Evolutionary conservation across 2,888 invertebrate species (phyloP).

Genomic region (Drosophila parthenogenetica): DNA sequence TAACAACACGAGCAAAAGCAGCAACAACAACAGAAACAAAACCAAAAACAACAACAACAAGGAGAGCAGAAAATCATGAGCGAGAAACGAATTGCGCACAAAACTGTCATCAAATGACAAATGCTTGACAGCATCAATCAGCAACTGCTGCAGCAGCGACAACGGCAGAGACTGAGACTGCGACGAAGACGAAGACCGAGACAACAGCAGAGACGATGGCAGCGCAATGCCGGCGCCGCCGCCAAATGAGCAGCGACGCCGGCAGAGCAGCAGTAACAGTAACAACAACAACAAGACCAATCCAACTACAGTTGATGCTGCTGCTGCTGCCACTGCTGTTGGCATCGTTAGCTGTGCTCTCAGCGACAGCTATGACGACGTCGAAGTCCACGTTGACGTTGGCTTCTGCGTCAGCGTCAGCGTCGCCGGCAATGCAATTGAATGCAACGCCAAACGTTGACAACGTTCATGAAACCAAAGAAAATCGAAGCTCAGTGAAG

Average conservation of each 20-base stretch:
- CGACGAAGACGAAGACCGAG: constrained; percentile 22
- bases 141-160: constrained; percentile 62
- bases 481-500: constrained; percentile 34
- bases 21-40: constrained; percentile 20
- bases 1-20: constrained; percentile 21
- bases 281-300: constrained; percentile 10
- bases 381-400: constrained; percentile 19
- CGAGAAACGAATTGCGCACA: constrained; percentile 83
- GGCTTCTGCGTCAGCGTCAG: no score
- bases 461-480: constrained; percentile 50
- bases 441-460: constrained; percentile 36
- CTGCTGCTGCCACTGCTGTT: constrained; percentile 42
- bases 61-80: constrained; percentile 76
- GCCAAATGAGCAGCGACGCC: constrained; percentile 58
- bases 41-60: constrained; percentile 36
- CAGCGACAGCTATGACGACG: constrained; percentile 40
- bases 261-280: constrained; percentile 50
- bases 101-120: constrained; percentile 84
- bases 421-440: constrained; percentile 21
- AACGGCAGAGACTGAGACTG: constrained; percentile 19
- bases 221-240: constrained; percentile 66
- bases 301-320: constrained; percentile 39
- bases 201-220: constrained; percentile 54
- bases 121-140: constrained; percentile 84
- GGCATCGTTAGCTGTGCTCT: constrained; percentile 29